These are phyloP conservation scores for Planococcus citri DNA, from an alignment of 1,140 invertebrate species.

Conservation along the genomic window DNA sequence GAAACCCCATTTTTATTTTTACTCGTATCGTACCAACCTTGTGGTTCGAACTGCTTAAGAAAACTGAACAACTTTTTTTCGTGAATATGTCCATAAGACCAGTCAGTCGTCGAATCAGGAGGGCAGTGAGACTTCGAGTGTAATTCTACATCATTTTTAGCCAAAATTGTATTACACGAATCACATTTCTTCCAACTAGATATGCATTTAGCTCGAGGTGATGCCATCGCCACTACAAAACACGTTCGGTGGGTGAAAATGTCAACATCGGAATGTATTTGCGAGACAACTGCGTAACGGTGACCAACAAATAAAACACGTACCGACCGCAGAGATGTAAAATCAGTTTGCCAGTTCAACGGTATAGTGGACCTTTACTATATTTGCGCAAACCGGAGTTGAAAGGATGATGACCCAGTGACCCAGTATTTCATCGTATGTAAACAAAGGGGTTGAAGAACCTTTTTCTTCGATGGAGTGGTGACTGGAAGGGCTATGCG, in stretches of 20 bases:
- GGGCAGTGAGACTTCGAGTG: background rate
- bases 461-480: background rate
- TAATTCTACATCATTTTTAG: background rate
- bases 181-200: conserved; percentile 3
- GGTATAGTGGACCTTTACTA: too few species aligned
- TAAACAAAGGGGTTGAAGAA: background rate
- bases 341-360: too few species aligned
- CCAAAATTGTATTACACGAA: background rate
- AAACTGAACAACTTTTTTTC: conserved; percentile 5
- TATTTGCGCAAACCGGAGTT: background rate
- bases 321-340: too few species aligned
- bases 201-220: conserved; percentile 1
- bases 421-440: background rate
- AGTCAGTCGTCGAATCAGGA: background rate
- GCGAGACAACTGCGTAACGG: background rate
- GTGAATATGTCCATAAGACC: conserved; percentile 4
- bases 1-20: too few species aligned
- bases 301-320: background rate
- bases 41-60: background rate
- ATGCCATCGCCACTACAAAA: background rate
- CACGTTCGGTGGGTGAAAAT: too few species aligned
- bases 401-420: conserved; percentile 13
- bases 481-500: background rate
- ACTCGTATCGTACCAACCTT: background rate
- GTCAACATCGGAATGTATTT: too few species aligned